Evolutionary conservation across 1,140 invertebrate genomes (phyloP), one percentile per base, ranked within the genome.

Genomic region (Papilio dardanus): DNA sequence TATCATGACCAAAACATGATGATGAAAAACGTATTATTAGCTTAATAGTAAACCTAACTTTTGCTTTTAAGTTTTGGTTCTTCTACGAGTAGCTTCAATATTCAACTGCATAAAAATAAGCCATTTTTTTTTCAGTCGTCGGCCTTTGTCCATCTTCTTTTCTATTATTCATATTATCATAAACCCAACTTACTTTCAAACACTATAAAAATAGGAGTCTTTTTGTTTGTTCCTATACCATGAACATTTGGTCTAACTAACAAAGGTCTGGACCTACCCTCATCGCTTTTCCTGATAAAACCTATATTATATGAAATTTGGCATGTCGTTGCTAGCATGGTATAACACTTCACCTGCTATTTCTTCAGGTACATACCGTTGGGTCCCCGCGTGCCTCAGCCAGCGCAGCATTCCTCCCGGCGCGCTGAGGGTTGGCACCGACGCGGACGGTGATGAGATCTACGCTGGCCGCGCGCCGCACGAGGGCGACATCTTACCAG

Each of bases 391-490:
- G 74, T 93, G 92, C 76, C 81, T 90, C 46, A 93, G 90, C 79
- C 90, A 92, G 76, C 83, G 88, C 75, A 93, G 92, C 81, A 91
- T 89, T 71, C 87, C 92, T 2, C 91, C 91, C 24, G 90, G 91
- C 35, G 96, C 96, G 5, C 94, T 97, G 6, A 81, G 88, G 1
- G 97, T 96, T 10, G 97, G 97, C 6, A 92, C 94, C 4, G 97
- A 98, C 81, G 81, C 89, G 5, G 96, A 97, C 82, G 96, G 96
- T n/a, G 93, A 94, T 1, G 91, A 94, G 42, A 96, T 98, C 71
- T 97, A 95, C 82, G 95, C 97, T 4, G 97, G 97, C 1, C 94
- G 97, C 71, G 96, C 96, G 1, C 95, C 91, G 58, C 95, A 97
- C 84, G 94, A 95, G 74, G 96, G 96, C 1, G 96, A 97, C 82